Evolutionary conservation across 30 jellyfish, hydroid and myxozoan genomes (phyloP).

Genomic region (Chrysaora quinquecirrha): DNA sequence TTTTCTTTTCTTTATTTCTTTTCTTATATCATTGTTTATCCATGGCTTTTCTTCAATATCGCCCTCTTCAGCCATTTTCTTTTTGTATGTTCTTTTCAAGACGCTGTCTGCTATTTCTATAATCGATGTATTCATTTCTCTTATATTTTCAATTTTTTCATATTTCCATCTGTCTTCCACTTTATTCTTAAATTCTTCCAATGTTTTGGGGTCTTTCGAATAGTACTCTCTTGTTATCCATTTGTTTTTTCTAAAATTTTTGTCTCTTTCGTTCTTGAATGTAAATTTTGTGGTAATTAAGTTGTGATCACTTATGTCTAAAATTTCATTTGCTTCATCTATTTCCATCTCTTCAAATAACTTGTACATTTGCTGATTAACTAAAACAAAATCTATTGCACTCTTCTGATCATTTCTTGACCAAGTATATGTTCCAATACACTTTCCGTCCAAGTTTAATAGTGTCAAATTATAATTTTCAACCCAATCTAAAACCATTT

Average conservation of each 20-base stretch:
- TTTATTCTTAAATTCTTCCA: neutral
- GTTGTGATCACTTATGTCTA: slow-evolving; percentile 1
- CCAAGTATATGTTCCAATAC: neutral
- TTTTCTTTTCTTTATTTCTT: slow-evolving; percentile 3
- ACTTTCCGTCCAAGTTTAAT: neutral
- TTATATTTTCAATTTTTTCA: neutral
- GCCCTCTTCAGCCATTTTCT: neutral
- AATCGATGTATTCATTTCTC: neutral
- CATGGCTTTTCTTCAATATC: neutral
- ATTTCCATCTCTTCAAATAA: neutral
- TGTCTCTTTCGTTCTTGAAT: neutral
- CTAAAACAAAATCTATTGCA: neutral
- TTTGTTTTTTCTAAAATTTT: neutral
- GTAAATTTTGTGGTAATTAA: neutral
- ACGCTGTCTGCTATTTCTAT: neutral
- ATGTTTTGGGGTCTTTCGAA: neutral
- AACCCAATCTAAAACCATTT: neutral
- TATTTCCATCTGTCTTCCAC: neutral
- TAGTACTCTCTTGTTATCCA: neutral
- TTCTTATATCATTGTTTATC: neutral
- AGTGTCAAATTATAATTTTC: neutral
- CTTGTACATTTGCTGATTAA: neutral
- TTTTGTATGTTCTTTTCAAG: slow-evolving; percentile 1
- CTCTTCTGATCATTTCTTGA: neutral
- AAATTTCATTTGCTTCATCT: neutral